These are phyloP conservation scores for Byasa hedistus DNA, from an alignment of 2,888 invertebrate species.

Conservation along the genomic window DNA sequence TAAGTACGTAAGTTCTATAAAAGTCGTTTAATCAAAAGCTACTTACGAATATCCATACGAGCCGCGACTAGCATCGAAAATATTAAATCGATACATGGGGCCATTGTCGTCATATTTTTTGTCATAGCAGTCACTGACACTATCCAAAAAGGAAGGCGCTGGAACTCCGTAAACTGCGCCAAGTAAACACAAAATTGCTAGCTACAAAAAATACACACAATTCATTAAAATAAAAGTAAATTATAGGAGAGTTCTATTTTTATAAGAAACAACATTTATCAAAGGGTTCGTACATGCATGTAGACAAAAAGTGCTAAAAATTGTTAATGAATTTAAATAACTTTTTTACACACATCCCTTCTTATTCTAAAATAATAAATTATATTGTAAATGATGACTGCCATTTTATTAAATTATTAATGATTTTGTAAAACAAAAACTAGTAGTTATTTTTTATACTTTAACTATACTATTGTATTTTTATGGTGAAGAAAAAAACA, in stretches of 20 bases:
- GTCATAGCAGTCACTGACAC: slow-evolving; percentile 3
- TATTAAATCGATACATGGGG: slow-evolving; percentile 52
- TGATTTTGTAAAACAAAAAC: not conserved
- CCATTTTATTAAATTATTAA: no score
- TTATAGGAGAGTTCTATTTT: not conserved
- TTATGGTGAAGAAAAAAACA: not conserved
- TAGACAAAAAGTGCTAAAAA: not conserved
- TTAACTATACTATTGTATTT: not conserved
- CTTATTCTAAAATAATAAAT: no score
- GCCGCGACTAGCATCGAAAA: slow-evolving; percentile 62
- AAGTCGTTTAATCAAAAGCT: not conserved
- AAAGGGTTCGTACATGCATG: no score
- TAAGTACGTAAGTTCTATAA: not conserved
- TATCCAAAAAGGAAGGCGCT: slow-evolving; percentile 9
- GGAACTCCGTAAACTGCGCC: slow-evolving; percentile 7
- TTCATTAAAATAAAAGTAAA: not conserved
- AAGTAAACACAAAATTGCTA: slow-evolving; percentile 13
- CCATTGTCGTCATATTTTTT: not conserved
- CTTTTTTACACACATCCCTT: not conserved
- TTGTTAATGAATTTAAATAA: not conserved
- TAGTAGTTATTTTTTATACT: not conserved
- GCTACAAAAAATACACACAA: not conserved
- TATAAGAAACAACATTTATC: not conserved
- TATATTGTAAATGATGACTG: no score
- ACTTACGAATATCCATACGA: slow-evolving; percentile 59